Conservation (phyloP, 2,797 vertebrate species). For the Lates japonicus region DNA sequence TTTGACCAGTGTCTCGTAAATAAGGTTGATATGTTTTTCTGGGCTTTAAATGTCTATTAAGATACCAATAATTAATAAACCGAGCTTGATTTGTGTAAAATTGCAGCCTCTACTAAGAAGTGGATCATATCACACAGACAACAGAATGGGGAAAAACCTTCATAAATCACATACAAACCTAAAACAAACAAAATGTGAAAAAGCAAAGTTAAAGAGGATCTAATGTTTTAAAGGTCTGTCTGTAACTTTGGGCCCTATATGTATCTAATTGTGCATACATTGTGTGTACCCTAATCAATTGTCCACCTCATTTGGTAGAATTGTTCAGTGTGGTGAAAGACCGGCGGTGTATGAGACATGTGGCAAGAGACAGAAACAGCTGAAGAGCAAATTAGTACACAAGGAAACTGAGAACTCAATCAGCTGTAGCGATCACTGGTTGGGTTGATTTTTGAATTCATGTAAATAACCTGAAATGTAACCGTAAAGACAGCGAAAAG, state of each 20-base stretch:
- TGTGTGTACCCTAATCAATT: slow-evolving; percentile 77
- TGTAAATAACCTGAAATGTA: slow-evolving; percentile 94
- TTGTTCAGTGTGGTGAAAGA: slow-evolving; percentile 80
- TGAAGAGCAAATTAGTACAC: slow-evolving; percentile 89
- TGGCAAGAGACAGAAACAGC: slow-evolving; percentile 72
- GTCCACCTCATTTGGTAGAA: slow-evolving; percentile 84
- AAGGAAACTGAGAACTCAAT: slow-evolving; percentile 94
- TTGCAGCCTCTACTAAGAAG: background rate
- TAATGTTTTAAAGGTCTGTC: slow-evolving; percentile 39
- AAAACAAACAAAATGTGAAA: slow-evolving; percentile 16
- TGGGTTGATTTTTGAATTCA: slow-evolving; percentile 95
- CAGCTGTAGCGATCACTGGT: slow-evolving; percentile 96
- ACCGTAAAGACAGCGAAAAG: slow-evolving; percentile 53
- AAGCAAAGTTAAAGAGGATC: slow-evolving; percentile 24
- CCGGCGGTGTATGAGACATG: slow-evolving; percentile 70
- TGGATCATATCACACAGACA: slow-evolving; percentile 1
- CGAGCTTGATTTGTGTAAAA: slow-evolving; percentile 28
- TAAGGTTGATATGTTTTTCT: background rate
- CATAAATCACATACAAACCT: background rate
- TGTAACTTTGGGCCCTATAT: slow-evolving; percentile 48
- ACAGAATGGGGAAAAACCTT: background rate
- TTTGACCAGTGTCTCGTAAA: background rate
- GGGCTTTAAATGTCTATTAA: background rate
- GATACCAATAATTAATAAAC: background rate
- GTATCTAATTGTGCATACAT: slow-evolving; percentile 80